Base-by-base conservation (phyloP, 2,797 vertebrate genomes). In the Crotalus adamanteus region DNA sequence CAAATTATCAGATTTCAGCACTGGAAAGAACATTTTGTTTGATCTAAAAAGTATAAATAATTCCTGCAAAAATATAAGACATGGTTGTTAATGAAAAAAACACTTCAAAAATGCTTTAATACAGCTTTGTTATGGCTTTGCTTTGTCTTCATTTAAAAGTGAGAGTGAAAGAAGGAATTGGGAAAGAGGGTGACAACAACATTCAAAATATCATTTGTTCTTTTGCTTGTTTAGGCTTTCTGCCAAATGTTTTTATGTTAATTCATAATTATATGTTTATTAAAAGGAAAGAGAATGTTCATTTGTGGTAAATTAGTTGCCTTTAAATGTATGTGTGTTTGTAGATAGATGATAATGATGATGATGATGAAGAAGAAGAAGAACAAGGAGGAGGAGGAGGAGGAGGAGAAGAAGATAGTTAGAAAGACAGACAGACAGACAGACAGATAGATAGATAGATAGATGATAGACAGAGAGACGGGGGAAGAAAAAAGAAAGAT, bases 1-100 rank as follows among this genome's bases (percentile, higher is more conserved):
- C 83, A 96, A 97, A 96, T 95, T 94, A 95, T 91, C 92, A 96
- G 92, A 95, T 96, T 96, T 94, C 87, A 93, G 94, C 87, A 90
- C 56, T 95, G 94, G 95, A 95, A 95, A 94, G 22, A 95, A 56
- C 37, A 93, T 88, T 95, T 95, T 95, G 88, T 96, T 95, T 93
- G 26, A 94, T 95, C 87, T 96, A 95, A 92, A 93, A 92, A 86
- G 65, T 91, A 93, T 88, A 94, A 96, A 95, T 94, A 90, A 95
- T 89, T 31, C 28, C 63, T 92, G 59, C 56, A 95, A 96, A 51
- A 61, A 93, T 93, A 60, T 12, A 95, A n/a, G 11, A 96, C 95
- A 91, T 90, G 47, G 18, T 88, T 95, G 94, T 97, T 96, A 95
- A 94, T 94, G 96, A 95, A 78, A 87, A 87, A 95, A 95, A 96